These are phyloP conservation scores for Scolopax bukidnonensis DNA, from an alignment of 2,797 vertebrate species.

Conservation along the genomic window DNA sequence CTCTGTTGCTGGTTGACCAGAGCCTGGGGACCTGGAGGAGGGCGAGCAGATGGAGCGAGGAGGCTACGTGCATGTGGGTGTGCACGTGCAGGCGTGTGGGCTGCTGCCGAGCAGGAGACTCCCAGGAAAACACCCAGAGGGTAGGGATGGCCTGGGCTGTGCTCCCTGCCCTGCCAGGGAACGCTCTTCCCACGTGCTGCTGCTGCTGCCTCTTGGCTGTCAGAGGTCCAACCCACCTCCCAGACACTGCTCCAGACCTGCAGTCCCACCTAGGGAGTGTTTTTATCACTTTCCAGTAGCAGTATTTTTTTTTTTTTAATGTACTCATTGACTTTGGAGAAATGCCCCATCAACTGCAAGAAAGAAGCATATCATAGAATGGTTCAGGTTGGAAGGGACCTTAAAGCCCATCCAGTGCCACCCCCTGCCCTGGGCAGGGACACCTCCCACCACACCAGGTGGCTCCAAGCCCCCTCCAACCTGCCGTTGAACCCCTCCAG, in stretches of 20 bases:
- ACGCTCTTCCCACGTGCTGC: neutral
- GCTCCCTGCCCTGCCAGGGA: neutral
- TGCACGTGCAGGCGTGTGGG: neutral
- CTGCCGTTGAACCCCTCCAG: neutral
- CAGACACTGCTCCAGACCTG: neutral
- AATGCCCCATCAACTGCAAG: neutral
- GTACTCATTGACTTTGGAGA: accelerated
- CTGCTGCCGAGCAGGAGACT: neutral
- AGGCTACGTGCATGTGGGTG: neutral
- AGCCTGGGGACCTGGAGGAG: neutral
- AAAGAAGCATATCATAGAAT: neutral
- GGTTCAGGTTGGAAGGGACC: neutral
- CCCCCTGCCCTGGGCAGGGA: neutral
- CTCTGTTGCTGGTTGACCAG: neutral
- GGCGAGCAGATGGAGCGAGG: neutral
- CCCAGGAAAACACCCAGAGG: neutral
- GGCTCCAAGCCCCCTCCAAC: neutral
- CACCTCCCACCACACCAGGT: neutral
- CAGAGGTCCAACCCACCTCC: neutral
- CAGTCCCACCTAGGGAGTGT: neutral
- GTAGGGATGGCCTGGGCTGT: neutral
- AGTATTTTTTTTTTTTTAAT: neutral
- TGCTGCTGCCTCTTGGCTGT: neutral
- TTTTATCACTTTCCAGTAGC: neutral
- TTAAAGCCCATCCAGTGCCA: neutral